Conservation (phyloP, 2,888 invertebrate species). For the Conomelus anceps region DNA sequence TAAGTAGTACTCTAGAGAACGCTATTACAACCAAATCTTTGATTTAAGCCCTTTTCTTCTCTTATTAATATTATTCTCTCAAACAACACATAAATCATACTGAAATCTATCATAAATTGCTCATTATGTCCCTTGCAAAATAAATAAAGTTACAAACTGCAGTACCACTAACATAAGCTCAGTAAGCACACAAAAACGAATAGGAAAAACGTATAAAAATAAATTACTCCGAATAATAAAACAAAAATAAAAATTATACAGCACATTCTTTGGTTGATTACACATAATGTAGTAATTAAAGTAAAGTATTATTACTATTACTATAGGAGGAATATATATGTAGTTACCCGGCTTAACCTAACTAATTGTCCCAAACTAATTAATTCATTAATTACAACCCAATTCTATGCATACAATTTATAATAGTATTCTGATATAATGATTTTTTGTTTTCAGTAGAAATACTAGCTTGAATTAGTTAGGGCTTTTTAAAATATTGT, state of each 20-base stretch:
- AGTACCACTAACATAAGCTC: neutral
- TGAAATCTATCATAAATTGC: neutral
- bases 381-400: neutral
- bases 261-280: neutral
- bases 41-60: neutral
- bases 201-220: neutral
- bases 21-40: neutral
- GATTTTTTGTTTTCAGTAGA: too few species aligned
- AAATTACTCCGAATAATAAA: neutral
- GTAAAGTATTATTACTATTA: too few species aligned
- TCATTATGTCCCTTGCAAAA: neutral
- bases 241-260: neutral
- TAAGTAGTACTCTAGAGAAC: too few species aligned
- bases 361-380: too few species aligned
- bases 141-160: neutral
- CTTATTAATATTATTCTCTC: neutral
- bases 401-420: neutral
- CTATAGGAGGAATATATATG: neutral
- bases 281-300: neutral
- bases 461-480: too few species aligned
- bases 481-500: too few species aligned
- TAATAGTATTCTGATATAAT: neutral
- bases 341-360: too few species aligned
- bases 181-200: neutral
- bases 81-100: neutral